Conservation (phyloP, 1,140 invertebrate genomes). For the Hestina assimilis region DNA sequence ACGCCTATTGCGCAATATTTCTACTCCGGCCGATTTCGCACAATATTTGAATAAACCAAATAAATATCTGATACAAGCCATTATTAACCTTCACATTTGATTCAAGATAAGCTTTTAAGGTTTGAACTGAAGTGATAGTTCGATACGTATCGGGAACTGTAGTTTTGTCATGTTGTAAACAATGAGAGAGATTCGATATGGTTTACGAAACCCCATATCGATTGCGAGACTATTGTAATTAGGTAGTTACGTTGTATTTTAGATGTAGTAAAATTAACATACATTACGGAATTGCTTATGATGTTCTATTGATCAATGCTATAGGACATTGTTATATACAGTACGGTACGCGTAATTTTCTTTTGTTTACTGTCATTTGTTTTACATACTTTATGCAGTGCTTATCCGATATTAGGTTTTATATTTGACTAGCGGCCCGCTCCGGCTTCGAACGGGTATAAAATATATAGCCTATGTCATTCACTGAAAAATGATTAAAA, state of each 20-base stretch:
- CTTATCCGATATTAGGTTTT: no score
- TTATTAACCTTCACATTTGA: slow-evolving; percentile 21
- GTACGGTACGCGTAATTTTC: no score
- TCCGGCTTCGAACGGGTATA: no score
- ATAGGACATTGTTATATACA: no score
- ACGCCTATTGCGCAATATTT: no score
- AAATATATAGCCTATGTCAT: no score
- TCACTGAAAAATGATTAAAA: no score
- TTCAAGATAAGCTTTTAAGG: slow-evolving; percentile 26
- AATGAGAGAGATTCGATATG: slow-evolving; percentile 45
- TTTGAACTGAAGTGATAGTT: slow-evolving; percentile 20
- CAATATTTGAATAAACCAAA: slow-evolving; percentile 20
- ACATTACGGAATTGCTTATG: slow-evolving; percentile 12
- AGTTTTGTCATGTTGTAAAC: slow-evolving; percentile 52
- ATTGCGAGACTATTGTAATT: slow-evolving; percentile 44
- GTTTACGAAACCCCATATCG: slow-evolving; percentile 40
- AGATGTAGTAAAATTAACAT: slow-evolving; percentile 17
- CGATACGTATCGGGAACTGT: slow-evolving; percentile 18
- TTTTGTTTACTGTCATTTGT: no score
- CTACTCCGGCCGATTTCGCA: neutral
- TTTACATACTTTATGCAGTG: no score
- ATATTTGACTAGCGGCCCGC: no score
- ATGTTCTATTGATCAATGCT: no score
- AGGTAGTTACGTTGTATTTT: slow-evolving; percentile 30
- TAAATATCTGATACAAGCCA: neutral